Evolutionary conservation across 2,888 invertebrate species (phyloP).

Genomic region (Vannuccia rotundouncinata): DNA sequence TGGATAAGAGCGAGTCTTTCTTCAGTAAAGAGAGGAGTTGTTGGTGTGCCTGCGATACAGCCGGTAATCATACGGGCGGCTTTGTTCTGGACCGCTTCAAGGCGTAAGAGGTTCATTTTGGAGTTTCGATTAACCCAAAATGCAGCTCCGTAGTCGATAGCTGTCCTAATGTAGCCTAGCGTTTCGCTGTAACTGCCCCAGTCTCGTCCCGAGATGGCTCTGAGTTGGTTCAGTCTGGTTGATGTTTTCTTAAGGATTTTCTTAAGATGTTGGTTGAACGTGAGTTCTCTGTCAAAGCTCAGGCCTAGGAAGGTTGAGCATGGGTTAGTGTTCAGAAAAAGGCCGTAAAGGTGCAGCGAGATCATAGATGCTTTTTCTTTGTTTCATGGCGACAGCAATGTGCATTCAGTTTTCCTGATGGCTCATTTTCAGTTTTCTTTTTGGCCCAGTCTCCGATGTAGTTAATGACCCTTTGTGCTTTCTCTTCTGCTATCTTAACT

Average conservation of each 20-base stretch:
- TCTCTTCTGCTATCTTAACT: too few relatives aligned
- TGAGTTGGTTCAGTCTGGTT: neutral
- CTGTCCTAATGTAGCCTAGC: neutral
- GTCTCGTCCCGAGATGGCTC: neutral
- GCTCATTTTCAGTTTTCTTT: too few relatives aligned
- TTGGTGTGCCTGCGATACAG: neutral
- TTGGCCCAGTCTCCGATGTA: too few relatives aligned
- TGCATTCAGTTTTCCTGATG: too few relatives aligned
- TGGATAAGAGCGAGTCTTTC: neutral
- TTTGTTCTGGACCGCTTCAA: neutral
- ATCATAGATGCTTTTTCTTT: too few relatives aligned
- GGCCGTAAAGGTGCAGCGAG: too few relatives aligned
- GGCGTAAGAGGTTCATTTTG: too few relatives aligned
- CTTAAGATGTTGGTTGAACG: neutral
- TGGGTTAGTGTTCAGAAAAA: neutral
- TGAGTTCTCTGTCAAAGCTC: neutral
- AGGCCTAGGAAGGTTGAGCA: neutral
- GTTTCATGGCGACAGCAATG: too few relatives aligned
- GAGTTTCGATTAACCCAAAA: too few relatives aligned
- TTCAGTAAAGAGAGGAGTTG: neutral
- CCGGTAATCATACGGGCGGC: neutral
- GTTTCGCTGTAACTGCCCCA: neutral
- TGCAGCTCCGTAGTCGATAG: slow-evolving; percentile 7
- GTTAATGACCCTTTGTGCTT: too few relatives aligned
- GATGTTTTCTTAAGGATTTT: neutral